Evolutionary conservation across 2,797 vertebrate species (phyloP), one percentile per base, ranked within the genome.

Genomic region (Sorex maritimensis): DNA sequence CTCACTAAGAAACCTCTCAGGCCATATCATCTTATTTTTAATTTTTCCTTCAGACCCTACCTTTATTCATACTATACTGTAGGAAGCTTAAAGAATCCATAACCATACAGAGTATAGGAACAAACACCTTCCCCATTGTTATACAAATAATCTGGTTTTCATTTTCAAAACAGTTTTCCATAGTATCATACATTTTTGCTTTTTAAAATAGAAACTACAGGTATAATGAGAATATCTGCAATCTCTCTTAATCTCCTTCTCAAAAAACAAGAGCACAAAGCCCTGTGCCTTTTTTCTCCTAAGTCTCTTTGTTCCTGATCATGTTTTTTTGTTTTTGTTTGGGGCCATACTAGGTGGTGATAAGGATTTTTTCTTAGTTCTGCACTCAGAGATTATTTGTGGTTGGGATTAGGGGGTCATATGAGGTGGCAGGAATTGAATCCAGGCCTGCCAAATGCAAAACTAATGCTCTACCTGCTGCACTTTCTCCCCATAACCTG

Each of bases 161-260:
- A 65, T 86, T 92, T 88, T 73, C 55, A 83, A 41, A 38, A 69
- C 26, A 38, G 21, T 26, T 86, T 74, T 81, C 30, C 87, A 75
- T 67, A 80, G 74, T 12, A 73, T 72, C 34, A 67, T 65, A 86
- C 55, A 73, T 83, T 91, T 4, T 58, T 85, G 30, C n/a, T 21
- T 63, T 91, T 68, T 26, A 23, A 83, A 81, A 67, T 77, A 72
- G 65, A 95, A 69, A 21, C 49, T 77, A 52, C n/a, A 67, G 38
- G 67, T 82, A 34, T 23, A 93, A 86, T 74, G n/a, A 85, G 61
- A 86, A 63, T 81, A 58, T 61, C 87, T 38, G 23, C 44, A 84
- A 19, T 81, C n/a, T 81, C 4, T 58, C 23, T 93, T 12, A 2
- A 14, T 38, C 9, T 67, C 30, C 52, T 82, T 46, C 69, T 91